Evolutionary conservation across 2,797 vertebrate genomes (phyloP).

Genomic region (Petrocephalus sullivani): DNA sequence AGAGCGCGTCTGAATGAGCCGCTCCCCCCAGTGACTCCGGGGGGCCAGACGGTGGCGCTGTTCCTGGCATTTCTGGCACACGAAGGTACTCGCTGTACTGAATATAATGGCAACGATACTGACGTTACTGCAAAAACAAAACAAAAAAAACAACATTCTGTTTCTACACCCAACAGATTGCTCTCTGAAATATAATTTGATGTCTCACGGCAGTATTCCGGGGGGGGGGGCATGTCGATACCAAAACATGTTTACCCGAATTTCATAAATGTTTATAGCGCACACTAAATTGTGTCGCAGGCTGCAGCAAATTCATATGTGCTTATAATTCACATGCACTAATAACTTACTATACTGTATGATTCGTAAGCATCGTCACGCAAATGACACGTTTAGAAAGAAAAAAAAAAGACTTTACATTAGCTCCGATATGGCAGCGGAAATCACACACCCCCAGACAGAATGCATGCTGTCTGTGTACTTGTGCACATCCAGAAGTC

Average conservation of each 20-base stretch:
- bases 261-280: neutral
- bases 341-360: neutral
- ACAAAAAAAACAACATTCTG: conserved; percentile 14
- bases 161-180: neutral
- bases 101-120: neutral
- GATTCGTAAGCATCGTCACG: neutral
- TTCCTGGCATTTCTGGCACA: conserved; percentile 18
- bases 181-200: conserved; percentile 3
- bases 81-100: conserved; percentile 6
- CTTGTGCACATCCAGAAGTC: conserved; percentile 17
- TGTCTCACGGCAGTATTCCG: neutral
- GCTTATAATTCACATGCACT: neutral
- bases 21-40: neutral
- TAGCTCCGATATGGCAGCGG: neutral
- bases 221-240: neutral
- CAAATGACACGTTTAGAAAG: neutral
- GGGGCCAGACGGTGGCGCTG: conserved; percentile 47
- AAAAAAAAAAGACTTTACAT: neutral
- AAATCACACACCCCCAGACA: neutral
- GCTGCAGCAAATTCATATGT: neutral
- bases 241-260: conserved; percentile 6
- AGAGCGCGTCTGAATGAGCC: conserved; percentile 1
- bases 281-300: neutral
- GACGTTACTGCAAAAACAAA: neutral
- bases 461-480: neutral